A percentile compares a stretch with the other conserved stretches of the same genome.
Conservation (phyloP, 2,113 vertebrate species). For the Dicerorhinus sumatrensis region DNA sequence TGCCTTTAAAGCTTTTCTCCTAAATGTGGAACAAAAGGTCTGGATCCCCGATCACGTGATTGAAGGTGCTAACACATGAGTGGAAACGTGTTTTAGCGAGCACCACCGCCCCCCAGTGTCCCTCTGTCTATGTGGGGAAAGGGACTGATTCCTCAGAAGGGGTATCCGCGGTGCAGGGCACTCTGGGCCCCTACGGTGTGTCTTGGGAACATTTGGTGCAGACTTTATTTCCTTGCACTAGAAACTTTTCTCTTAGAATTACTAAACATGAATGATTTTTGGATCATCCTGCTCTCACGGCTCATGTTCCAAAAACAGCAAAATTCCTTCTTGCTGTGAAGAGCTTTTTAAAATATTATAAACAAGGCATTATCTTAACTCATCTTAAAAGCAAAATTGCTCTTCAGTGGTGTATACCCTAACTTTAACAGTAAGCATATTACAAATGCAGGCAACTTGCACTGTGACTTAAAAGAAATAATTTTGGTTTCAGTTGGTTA, state of each 20-base stretch:
- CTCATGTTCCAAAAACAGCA: neutral
- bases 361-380: neutral
- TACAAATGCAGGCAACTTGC: neutral
- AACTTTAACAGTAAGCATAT: neutral
- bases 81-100: neutral
- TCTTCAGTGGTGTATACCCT: neutral
- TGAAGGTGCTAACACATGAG: too few relatives aligned
- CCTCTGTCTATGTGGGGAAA: neutral
- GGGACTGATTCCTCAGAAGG: accelerated
- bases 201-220: accelerated
- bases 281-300: neutral
- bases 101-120: accelerated
- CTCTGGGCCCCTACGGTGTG: accelerated
- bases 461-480: neutral
- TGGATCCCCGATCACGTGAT: neutral
- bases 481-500: neutral
- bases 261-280: neutral
- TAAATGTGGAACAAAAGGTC: neutral
- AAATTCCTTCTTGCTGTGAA: neutral
- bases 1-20: neutral
- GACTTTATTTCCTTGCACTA: neutral
- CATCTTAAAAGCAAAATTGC: neutral
- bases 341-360: neutral
- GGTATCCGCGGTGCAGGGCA: accelerated
- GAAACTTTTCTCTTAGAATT: neutral